Evolutionary conservation across 1,140 invertebrate genomes (phyloP), one percentile per base, ranked within the genome.

Genomic region (Asobara japonica): DNA sequence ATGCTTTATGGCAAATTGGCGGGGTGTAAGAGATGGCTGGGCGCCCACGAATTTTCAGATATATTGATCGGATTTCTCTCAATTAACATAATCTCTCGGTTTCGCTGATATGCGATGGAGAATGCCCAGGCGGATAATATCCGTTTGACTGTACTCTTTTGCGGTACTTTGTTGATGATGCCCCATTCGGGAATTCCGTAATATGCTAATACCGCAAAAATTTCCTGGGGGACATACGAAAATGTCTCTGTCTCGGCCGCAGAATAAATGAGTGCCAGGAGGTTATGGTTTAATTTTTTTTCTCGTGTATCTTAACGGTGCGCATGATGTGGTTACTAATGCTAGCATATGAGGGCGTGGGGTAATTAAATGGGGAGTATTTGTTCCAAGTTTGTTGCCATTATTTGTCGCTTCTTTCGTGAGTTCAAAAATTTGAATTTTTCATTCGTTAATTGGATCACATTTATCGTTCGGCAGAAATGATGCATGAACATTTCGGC

Each of bases 81-180:
- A 38, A 72, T 72, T 72, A 72, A 38, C 71, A 72, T 72, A 61
- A 72, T 72, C 64, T 71, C 65, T 68, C 31, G 38, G 4, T 38
- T 36, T 20, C 16, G 20, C 64, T 18, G 18, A 65, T 25, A 36
- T 38, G 11, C 27, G 25, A 67, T 41, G 30, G 36, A 72, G 61
- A 67, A 30, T 33, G 13, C 38, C 2, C 38, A 45, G 51, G 20
- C 29, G 2, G n/a, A 13, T 45, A 45, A 29, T 38, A 64, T 64
- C 38, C 60, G 11, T 16, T 45, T 45, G 10, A 22, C 2, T 71
- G 30, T n/a, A n/a, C n/a, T 65, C 62, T 62, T 65, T 29, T 65
- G 38, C 61, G 61, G 61, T 25, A 30, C 8, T 51, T 16, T n/a
- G 6, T 25, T 27, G 51, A 56, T 56, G 51, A 56, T 56, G 6